Evolutionary conservation across 2,797 vertebrate species (phyloP).

Genomic region (Epinephelus coioides): DNA sequence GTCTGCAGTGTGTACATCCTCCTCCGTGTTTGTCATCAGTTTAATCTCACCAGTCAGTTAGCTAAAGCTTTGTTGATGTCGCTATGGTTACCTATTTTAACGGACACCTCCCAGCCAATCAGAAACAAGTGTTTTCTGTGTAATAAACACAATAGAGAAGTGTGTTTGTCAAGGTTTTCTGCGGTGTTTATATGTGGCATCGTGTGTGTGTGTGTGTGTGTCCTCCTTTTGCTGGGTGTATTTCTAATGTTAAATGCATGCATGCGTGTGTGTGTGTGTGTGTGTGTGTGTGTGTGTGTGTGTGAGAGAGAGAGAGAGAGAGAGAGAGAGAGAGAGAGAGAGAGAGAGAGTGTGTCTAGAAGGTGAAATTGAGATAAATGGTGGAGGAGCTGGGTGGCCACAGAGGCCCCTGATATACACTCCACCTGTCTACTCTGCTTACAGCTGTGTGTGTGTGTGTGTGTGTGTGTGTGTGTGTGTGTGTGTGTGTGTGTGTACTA

Average conservation of each 20-base stretch:
- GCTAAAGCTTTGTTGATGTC: neutral
- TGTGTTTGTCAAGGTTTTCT: neutral
- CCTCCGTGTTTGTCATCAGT: no score
- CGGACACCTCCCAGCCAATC: no score
- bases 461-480: conserved; percentile 38
- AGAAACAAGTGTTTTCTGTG: no score
- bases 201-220: conserved; percentile 23
- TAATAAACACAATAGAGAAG: neutral
- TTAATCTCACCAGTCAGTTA: no score
- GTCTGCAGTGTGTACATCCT: no score
- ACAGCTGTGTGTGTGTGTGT: conserved; percentile 31
- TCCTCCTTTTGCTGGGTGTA: neutral
- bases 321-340: neutral
- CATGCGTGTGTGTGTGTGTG: conserved; percentile 16
- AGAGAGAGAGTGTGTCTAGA: neutral
- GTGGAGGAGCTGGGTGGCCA: conserved; percentile 68
- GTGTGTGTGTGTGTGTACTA: conserved; percentile 34
- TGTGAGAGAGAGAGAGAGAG: neutral
- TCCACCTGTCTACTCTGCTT: conserved; percentile 67
- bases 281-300: conserved; percentile 27
- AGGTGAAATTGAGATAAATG: conserved; percentile 86
- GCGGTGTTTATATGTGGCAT: neutral
- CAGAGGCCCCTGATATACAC: conserved; percentile 66
- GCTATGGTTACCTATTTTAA: neutral
- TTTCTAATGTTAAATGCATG: conserved; percentile 8